Base-by-base conservation (phyloP, 2,888 invertebrate genomes). In the Synanthedon tipuliformis region DNA sequence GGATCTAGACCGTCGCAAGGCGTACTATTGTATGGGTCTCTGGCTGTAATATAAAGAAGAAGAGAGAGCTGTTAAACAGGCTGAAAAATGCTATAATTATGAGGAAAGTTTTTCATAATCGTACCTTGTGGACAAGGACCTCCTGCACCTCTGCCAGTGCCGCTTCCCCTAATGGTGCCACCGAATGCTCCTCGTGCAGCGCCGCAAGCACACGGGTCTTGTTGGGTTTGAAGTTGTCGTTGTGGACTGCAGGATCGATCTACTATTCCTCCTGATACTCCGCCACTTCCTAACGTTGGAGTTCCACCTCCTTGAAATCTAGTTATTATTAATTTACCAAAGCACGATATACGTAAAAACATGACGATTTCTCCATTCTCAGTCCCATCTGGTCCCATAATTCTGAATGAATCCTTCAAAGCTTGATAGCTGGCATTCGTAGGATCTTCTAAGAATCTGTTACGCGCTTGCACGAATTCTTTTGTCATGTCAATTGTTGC, bases 301-400 rank as follows among this genome's bases (percentile, higher is more conserved):
- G 51, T 13, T 51, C 74, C 66, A 16, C 68, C 65, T 16, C 83
- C 84, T 73, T 91, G 91, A 66, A 92, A 92, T 64, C 89, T 90
- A 1, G 92, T 92, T 11, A 92, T 88, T 27, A 92, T 91, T 54
- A 89, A 66, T 62, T 89, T 89, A 2, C 92, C 92, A 61, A 92
- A 92, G 62, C 91, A 91, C 7, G 91, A 91, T 68, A 91, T 89
- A 10, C 92, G 79, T 50, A 92, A 75, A 71, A 91, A 92, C 65
- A 91, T 88, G 0, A 86, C 71, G 11, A 91, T 87, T 58, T 89
- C 88, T 4, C 92, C 92, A 3, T 90, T 87, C 58, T 82, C 75
- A 7, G 75, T 72, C 0, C 88, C 87, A 48, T 86, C 88, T 0
- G 81, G 68, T 40, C 87, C 88, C 2, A 75, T 67, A 11, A 92